Conservation (phyloP, 1,140 invertebrate species). For the Saccostrea echinata region DNA sequence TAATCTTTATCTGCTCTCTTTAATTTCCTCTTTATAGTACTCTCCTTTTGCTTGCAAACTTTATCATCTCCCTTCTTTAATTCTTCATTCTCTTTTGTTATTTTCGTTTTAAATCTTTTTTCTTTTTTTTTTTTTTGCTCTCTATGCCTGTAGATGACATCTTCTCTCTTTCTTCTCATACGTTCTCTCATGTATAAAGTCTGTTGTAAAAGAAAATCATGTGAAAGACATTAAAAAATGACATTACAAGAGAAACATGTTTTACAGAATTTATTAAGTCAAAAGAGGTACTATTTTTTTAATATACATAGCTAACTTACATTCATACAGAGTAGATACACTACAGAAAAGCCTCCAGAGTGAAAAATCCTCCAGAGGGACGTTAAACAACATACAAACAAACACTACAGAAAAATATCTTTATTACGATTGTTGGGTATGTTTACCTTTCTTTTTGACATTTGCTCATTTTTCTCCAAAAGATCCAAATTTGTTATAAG, state of each 20-base stretch:
- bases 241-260: not conserved
- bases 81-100: not conserved
- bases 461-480: not conserved
- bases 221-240: not conserved
- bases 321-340: not conserved
- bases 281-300: not conserved
- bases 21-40: not conserved
- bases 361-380: too few relatives aligned
- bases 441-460: not conserved
- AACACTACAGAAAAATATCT: not conserved
- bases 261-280: not conserved
- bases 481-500: not conserved
- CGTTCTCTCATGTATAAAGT: not conserved
- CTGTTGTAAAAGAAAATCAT: not conserved
- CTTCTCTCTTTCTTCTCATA: not conserved
- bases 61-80: not conserved
- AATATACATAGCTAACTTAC: not conserved
- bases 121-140: not conserved
- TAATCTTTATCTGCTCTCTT: not conserved
- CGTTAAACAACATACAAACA: too few relatives aligned
- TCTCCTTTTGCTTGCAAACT: conserved; percentile 3
- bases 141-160: not conserved
- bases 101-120: conserved; percentile 11
- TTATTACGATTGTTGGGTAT: not conserved
- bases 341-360: too few relatives aligned